These are phyloP conservation scores for Drosophila suzukii DNA, from an alignment of 1,140 invertebrate genomes.

Conservation along the genomic window DNA sequence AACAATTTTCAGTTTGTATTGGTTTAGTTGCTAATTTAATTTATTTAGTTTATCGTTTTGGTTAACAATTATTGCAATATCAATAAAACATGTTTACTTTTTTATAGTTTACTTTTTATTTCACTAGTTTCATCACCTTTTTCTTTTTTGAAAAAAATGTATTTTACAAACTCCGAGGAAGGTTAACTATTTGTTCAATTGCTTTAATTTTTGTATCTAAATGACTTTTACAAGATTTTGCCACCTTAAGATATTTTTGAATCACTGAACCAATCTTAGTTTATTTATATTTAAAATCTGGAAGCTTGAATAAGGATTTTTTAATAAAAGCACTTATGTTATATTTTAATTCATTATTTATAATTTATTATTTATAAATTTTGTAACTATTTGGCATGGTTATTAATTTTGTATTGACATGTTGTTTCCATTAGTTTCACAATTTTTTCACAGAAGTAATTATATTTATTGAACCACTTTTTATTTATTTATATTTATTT, in stretches of 20 bases:
- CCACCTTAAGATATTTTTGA: background rate
- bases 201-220: no score
- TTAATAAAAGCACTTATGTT: no score
- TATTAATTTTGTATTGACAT: background rate
- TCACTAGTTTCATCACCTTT: background rate
- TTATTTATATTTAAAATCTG: no score
- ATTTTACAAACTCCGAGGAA: no score
- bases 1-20: slow-evolving; percentile 11
- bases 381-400: background rate
- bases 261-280: background rate
- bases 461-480: background rate
- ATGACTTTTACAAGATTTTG: background rate
- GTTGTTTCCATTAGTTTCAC: background rate
- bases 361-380: no score
- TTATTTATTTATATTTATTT: background rate
- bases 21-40: background rate
- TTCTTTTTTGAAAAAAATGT: background rate
- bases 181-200: background rate
- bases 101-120: background rate
- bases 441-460: background rate
- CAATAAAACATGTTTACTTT: background rate
- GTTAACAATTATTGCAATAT: background rate
- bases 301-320: no score
- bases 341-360: no score
- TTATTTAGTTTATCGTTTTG: background rate